These are phyloP conservation scores for Emydoidea blandingii DNA, from an alignment of 2,797 vertebrate genomes.

Conservation along the genomic window DNA sequence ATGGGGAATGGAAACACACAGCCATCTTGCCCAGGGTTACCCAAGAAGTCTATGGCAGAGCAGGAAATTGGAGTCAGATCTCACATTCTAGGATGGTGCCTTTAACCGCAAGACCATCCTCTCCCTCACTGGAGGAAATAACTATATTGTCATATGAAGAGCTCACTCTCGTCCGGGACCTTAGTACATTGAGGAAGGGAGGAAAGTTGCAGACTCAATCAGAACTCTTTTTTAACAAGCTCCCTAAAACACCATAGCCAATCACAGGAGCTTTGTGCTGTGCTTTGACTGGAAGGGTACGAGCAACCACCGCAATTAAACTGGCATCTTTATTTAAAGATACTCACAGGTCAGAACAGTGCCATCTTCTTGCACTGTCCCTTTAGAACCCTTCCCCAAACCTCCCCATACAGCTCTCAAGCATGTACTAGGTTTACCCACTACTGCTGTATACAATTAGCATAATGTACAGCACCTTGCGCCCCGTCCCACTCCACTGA, in stretches of 20 bases:
- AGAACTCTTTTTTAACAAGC: not conserved
- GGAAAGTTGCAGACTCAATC: not conserved
- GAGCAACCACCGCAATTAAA: not conserved
- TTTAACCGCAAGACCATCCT: not conserved
- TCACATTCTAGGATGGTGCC: not conserved
- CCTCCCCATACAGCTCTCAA: not conserved
- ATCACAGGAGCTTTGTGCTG: not conserved
- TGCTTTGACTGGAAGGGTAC: not conserved
- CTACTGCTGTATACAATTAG: not conserved
- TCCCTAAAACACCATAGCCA: not conserved
- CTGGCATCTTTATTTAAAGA: not conserved
- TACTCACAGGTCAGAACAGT: not conserved
- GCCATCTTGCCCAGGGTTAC: not conserved
- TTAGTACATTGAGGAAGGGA: not conserved
- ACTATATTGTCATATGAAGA: not conserved
- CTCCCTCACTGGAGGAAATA: not conserved
- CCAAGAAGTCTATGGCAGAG: rapidly evolving
- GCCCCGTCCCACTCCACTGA: not conserved
- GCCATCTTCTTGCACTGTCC: not conserved
- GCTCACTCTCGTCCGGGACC: not conserved
- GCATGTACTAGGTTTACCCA: not conserved
- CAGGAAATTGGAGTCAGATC: not conserved
- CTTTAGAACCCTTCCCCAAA: not conserved
- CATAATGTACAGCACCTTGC: not conserved
- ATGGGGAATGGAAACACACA: not conserved